Evolutionary conservation across 1,140 invertebrate genomes (phyloP), one percentile per base, ranked within the genome.

Genomic region (Papilio dardanus): DNA sequence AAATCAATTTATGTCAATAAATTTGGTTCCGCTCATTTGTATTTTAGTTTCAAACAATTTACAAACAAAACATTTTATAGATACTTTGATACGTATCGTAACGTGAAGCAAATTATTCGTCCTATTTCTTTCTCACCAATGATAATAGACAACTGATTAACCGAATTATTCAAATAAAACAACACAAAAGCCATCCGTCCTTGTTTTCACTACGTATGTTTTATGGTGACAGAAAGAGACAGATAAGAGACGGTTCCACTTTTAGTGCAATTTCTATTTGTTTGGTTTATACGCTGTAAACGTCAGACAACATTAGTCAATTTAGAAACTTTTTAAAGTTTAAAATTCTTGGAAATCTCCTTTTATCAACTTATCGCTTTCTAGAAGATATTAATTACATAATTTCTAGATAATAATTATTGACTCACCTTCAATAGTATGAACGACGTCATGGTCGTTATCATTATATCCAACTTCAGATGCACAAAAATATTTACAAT

Each of bases 361-460:
- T 85, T 83, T 77, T 79, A 76, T 81, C 74, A 84, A 79, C 83
- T 76, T 68, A 77, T 79, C 74, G 78, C 58, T 68, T 68, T 35
- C 35, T 19, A 68, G 66, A 76, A 66, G 14, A 46, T 74, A 76
- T 69, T 37, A 69, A 40, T 71, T 42, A 66, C 71, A 46, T 58
- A 37, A 77, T 73, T 83, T 79, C 35, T 65, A 79, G 66, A 71
- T 71, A 80, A 71, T 80, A 74, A 68, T 74, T 79, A 50, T 74
- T 79, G 54, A 79, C 88, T 88, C 88, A 93, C 92, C 92, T 93
- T 93, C 71, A 93, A 88, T 75, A 93, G 86, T 88, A 93, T 93
- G 81, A 93, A 93, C 91, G 92, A 93, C 92, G 92, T 93, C 92
- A 94, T 94, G 87, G 86, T 94, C 90, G 90, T 93, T 93, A 92